These are phyloP conservation scores for Agonopterix arenella DNA, from an alignment of 2,888 invertebrate genomes.

Conservation along the genomic window DNA sequence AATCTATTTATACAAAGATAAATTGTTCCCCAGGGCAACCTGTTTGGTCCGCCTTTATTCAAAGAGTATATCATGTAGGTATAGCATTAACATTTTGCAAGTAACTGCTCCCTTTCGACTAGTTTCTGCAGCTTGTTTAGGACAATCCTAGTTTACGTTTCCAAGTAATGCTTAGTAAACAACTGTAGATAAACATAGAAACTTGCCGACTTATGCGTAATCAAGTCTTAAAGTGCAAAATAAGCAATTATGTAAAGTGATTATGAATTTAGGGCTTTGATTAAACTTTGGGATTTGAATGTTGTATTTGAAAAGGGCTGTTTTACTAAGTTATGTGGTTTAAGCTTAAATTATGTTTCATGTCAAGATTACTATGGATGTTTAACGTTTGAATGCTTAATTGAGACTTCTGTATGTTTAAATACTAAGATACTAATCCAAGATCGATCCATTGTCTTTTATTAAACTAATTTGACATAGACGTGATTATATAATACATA, in stretches of 20 bases:
- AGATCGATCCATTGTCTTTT: no score
- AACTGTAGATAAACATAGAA: constrained; percentile 7
- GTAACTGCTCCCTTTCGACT: not conserved
- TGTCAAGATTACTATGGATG: no score
- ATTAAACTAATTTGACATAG: no score
- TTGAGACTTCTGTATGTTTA: no score
- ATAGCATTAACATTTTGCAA: constrained; percentile 8
- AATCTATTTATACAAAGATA: not conserved
- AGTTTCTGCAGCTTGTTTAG: constrained; percentile 10
- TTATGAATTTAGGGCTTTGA: not conserved
- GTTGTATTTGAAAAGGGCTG: no score
- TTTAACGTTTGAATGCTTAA: no score
- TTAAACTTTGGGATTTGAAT: no score
- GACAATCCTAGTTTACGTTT: constrained; percentile 7
- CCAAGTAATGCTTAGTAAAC: constrained; percentile 9
- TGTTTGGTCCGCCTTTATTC: constrained; percentile 8
- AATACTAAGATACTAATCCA: no score
- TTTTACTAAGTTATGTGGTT: no score
- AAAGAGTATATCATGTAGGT: constrained; percentile 2
- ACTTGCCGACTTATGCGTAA: not conserved
- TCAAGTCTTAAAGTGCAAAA: constrained; percentile 5
- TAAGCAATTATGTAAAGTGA: not conserved
- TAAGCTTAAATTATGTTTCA: no score
- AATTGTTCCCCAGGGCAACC: constrained; percentile 5
- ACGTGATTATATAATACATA: no score